Conservation (phyloP, 2,797 vertebrate species). For the Melanotaenia boesemani region DNA sequence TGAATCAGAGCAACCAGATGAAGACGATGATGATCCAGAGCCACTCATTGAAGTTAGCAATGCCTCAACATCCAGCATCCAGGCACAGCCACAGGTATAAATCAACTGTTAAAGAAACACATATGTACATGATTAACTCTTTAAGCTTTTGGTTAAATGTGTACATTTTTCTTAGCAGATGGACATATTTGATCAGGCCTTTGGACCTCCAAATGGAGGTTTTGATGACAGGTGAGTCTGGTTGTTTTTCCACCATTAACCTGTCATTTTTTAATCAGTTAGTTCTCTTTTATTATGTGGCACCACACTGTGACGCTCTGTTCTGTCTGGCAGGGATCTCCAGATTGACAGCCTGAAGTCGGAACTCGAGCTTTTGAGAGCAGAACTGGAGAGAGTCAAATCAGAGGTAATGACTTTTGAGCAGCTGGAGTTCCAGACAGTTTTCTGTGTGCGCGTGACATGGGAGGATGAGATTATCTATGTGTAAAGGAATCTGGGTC, state of each 20-base stretch:
- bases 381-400: slow-evolving; percentile 93
- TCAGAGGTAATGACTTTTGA: slow-evolving; percentile 84
- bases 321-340: slow-evolving; percentile 84
- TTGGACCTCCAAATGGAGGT: slow-evolving; percentile 91
- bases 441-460: slow-evolving; percentile 8
- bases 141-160: background rate
- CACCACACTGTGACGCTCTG: slow-evolving; percentile 4
- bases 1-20: slow-evolving; percentile 84
- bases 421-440: slow-evolving; percentile 1
- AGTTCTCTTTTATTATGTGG: background rate
- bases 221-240: slow-evolving; percentile 89
- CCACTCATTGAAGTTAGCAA: slow-evolving; percentile 91
- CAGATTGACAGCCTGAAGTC: slow-evolving; percentile 91
- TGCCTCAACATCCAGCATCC: slow-evolving; percentile 70
- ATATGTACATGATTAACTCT: too few relatives aligned
- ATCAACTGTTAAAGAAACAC: background rate
- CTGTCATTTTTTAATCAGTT: background rate
- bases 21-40: slow-evolving; percentile 93
- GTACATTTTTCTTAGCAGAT: slow-evolving; percentile 60
- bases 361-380: slow-evolving; percentile 88
- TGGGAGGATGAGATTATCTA: slow-evolving; percentile 30
- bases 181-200: slow-evolving; percentile 93
- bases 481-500: slow-evolving; percentile 62
- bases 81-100: slow-evolving; percentile 74
- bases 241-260: background rate